These are phyloP conservation scores for Chiloscyllium punctatum DNA, from an alignment of 2,797 vertebrate species.

Conservation along the genomic window DNA sequence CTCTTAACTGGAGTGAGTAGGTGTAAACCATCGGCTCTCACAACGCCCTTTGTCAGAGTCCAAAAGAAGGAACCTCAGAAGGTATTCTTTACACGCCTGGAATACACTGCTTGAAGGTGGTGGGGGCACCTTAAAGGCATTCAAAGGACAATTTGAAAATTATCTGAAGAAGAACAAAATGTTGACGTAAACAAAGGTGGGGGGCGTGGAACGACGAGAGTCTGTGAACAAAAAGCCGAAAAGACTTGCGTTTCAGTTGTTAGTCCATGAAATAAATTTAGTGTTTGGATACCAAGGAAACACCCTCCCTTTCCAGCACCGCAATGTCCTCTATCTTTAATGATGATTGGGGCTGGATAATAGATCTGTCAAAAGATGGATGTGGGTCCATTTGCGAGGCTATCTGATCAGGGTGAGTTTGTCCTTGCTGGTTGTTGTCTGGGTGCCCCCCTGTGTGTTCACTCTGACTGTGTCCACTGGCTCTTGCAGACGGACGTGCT, in stretches of 20 bases:
- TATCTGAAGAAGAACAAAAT: background rate
- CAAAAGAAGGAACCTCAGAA: no score
- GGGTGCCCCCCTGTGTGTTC: background rate
- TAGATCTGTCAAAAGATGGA: background rate
- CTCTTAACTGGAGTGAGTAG: no score
- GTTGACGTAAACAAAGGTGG: background rate
- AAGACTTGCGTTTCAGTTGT: no score
- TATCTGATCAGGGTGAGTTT: background rate
- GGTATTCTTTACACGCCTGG: no score
- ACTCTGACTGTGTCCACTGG: background rate
- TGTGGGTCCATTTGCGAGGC: background rate
- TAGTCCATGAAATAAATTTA: background rate
- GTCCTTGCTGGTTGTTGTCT: background rate
- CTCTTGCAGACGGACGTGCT: background rate
- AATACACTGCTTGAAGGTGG: background rate
- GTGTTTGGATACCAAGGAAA: no score
- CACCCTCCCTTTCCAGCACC: background rate
- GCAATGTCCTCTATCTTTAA: background rate
- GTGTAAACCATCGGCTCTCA: no score
- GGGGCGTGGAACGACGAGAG: no score
- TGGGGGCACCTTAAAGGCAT: background rate
- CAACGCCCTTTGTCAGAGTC: no score
- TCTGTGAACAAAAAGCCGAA: no score
- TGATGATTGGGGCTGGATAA: background rate
- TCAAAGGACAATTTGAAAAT: background rate